Percentiles rank a stretch among this genome's conserved stretches.
These are phyloP conservation scores for Baronia brevicornis DNA, from an alignment of 2,888 invertebrate species.

Conservation along the genomic window DNA sequence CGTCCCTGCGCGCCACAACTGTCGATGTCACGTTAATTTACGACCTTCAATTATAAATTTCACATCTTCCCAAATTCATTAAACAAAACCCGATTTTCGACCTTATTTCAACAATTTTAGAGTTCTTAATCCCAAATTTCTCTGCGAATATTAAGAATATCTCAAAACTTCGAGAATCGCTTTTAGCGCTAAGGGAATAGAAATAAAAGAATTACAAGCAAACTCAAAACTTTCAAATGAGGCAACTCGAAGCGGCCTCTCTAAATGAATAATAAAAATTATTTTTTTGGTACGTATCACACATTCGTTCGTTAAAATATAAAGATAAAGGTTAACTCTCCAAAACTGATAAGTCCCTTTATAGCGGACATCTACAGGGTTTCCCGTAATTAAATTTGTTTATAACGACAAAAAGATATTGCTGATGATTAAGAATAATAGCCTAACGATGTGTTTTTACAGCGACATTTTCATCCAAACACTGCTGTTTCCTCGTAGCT, in stretches of 20 bases:
- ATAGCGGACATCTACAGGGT: constrained; percentile 44
- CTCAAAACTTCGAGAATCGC: too few relatives aligned
- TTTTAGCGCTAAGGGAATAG: too few relatives aligned
- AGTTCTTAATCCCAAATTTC: too few relatives aligned
- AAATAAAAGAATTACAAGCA: too few relatives aligned
- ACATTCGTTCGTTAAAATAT: constrained; percentile 21
- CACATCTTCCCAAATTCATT: constrained; percentile 43
- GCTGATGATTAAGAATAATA: constrained; percentile 43
- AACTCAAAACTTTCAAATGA: too few relatives aligned
- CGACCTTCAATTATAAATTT: constrained; percentile 74
- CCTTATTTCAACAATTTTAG: too few relatives aligned
- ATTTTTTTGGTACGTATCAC: too few relatives aligned
- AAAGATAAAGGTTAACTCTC: constrained; percentile 42
- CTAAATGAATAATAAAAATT: too few relatives aligned
- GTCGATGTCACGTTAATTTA: constrained; percentile 77
- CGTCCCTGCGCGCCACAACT: constrained; percentile 60
- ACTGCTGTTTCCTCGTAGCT: constrained; percentile 48
- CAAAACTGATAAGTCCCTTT: constrained; percentile 42
- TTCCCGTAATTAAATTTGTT: constrained; percentile 65
- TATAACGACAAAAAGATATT: constrained; percentile 49
- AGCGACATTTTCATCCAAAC: constrained; percentile 28
- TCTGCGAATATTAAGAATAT: too few relatives aligned
- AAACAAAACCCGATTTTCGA: too few relatives aligned
- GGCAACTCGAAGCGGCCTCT: too few relatives aligned
- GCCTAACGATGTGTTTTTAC: constrained; percentile 43